phyloP scores from a whole-genome alignment of 2,888 invertebrate species.

The Coelinius sp. region DNA sequence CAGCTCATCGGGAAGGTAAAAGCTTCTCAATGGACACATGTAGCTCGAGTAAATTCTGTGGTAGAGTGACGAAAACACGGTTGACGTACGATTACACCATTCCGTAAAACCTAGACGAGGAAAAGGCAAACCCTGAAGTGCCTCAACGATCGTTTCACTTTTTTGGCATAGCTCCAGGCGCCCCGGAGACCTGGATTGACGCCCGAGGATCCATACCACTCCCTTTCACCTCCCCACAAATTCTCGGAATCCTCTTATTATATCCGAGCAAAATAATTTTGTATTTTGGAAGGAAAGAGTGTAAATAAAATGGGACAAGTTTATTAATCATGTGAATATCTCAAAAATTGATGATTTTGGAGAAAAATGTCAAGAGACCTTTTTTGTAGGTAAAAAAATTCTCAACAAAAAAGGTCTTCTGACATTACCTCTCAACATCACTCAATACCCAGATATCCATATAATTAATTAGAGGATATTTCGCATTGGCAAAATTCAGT shows the following conservation, averaged over 20 bases:
- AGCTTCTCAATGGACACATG: neutral
- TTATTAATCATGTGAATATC: neutral
- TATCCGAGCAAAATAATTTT: neutral
- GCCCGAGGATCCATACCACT: conserved; percentile 23
- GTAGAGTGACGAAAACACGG: conserved; percentile 25
- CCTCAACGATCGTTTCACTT: conserved; percentile 56
- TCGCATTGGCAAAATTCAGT: no score
- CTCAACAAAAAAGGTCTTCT: no score
- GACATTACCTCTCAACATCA: no score
- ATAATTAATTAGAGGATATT: no score
- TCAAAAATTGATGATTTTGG: neutral
- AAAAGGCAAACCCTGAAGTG: conserved; percentile 25
- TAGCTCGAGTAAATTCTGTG: neutral
- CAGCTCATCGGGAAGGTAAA: no score
- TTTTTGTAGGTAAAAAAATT: no score
- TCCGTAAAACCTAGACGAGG: neutral
- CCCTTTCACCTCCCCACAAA: neutral
- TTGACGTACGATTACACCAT: conserved; percentile 4
- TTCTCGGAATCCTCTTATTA: neutral
- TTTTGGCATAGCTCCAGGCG: conserved; percentile 59
- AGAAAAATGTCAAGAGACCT: no score
- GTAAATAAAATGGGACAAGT: neutral
- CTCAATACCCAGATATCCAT: no score
- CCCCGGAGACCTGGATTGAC: conserved; percentile 56
- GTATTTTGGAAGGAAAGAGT: neutral